These are phyloP conservation scores for Isurus oxyrinchus DNA, from an alignment of 2,113 vertebrate species.

Conservation along the genomic window DNA sequence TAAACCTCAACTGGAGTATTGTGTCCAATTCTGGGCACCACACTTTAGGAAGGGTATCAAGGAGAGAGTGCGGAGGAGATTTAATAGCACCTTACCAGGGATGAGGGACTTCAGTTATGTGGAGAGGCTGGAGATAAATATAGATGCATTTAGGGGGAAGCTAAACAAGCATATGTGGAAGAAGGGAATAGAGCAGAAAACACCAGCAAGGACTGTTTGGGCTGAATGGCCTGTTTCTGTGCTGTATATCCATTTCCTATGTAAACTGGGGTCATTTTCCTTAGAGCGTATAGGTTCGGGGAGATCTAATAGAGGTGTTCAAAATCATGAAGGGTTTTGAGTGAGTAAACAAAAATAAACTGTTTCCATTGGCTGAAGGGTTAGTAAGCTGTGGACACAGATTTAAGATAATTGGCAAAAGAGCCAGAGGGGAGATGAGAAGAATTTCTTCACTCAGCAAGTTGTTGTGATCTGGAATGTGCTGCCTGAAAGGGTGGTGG, in stretches of 20 bases:
- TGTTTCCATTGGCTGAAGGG: not conserved
- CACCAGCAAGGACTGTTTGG: no score
- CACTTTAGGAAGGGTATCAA: not conserved
- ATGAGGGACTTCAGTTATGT: not conserved
- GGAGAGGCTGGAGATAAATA: not conserved
- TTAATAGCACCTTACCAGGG: not conserved
- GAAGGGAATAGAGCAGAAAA: no score
- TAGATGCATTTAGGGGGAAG: no score
- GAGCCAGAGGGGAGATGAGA: not conserved
- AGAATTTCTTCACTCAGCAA: not conserved
- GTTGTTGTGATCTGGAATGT: not conserved
- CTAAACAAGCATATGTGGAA: no score
- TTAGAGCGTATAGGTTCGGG: not conserved
- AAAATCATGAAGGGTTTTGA: not conserved
- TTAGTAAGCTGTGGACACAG: not conserved
- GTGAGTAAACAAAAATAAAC: not conserved
- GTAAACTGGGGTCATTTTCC: not conserved
- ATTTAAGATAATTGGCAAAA: not conserved
- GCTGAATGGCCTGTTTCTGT: no score
- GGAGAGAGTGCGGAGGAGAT: not conserved
- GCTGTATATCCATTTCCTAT: no score
- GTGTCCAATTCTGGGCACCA: not conserved
- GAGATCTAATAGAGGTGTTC: not conserved
- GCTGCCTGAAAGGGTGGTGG: not conserved
- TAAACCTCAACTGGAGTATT: not conserved